These are phyloP conservation scores for Mus caroli DNA, from an alignment of 2,797 vertebrate species.

Conservation along the genomic window DNA sequence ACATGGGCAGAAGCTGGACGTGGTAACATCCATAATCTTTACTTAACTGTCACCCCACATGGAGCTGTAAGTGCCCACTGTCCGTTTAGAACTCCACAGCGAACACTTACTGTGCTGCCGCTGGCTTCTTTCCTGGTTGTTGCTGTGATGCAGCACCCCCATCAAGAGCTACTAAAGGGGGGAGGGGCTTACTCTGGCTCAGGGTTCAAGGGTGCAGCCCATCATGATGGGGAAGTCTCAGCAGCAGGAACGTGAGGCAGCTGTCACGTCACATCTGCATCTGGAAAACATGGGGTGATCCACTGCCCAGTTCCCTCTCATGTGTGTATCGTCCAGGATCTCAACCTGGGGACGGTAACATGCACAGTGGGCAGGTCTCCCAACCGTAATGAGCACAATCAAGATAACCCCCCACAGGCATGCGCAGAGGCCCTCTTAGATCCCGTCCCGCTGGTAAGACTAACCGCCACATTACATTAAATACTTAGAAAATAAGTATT, in stretches of 20 bases:
- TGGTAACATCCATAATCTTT: background rate
- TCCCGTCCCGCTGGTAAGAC: background rate
- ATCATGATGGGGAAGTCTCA: background rate
- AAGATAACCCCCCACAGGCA: too few relatives aligned
- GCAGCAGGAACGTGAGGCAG: background rate
- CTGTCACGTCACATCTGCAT: background rate
- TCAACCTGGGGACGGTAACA: too few relatives aligned
- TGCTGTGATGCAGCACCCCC: background rate
- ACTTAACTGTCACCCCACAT: background rate
- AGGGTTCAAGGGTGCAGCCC: background rate
- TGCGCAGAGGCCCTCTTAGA: background rate
- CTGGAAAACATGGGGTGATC: background rate
- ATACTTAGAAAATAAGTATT: background rate
- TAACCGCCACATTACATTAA: background rate
- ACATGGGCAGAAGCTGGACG: background rate
- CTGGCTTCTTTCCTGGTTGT: background rate
- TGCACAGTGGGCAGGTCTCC: too few relatives aligned
- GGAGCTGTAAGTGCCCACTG: background rate
- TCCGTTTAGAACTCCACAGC: background rate
- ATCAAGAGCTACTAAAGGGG: background rate
- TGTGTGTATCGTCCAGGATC: background rate
- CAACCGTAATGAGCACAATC: background rate
- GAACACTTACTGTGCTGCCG: too few relatives aligned
- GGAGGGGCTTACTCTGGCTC: too few relatives aligned
- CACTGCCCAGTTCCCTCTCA: background rate